phyloP scores from a whole-genome alignment of 1,140 invertebrate genomes.

The Drosophila chauvacae region DNA sequence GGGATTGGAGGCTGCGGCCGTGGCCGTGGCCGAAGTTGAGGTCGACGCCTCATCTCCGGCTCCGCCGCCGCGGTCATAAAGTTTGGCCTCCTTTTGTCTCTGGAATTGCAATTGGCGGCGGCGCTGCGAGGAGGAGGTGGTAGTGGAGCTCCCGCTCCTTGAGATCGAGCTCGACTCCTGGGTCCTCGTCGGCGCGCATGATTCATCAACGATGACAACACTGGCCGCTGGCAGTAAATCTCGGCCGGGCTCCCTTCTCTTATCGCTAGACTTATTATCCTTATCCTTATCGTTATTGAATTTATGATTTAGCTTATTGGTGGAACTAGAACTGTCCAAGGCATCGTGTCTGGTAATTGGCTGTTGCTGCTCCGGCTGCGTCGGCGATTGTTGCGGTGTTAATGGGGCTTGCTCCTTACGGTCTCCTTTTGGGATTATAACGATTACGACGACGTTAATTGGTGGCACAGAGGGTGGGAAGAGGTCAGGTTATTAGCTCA shows the following conservation, averaged over 20 bases:
- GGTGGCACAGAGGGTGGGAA: neutral
- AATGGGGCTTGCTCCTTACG: constrained; percentile 73
- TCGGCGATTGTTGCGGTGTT: constrained; percentile 44
- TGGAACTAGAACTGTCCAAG: constrained; percentile 72
- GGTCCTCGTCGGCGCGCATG: constrained; percentile 51
- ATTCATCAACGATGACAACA: constrained; percentile 64
- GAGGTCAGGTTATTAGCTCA: constrained; percentile 36
- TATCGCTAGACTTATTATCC: constrained; percentile 52
- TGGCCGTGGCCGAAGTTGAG: constrained; percentile 13
- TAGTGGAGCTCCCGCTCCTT: constrained; percentile 22
- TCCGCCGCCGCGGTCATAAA: constrained; percentile 66
- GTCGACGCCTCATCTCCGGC: constrained; percentile 51
- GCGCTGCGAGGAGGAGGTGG: constrained; percentile 57
- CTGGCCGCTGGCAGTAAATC: constrained; percentile 51
- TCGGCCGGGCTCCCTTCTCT: constrained; percentile 40
- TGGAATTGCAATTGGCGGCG: constrained; percentile 73
- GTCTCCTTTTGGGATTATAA: constrained; percentile 51
- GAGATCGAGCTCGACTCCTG: constrained; percentile 26
- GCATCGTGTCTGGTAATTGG: constrained; percentile 69
- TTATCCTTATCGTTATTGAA: constrained; percentile 67
- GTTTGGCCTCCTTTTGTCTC: constrained; percentile 66
- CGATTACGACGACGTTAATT: constrained; percentile 6
- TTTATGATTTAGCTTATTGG: constrained; percentile 76
- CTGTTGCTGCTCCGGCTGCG: constrained; percentile 38
- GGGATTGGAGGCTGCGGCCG: constrained; percentile 13